These are phyloP conservation scores for Leucosticte australis DNA, from an alignment of 2,113 vertebrate genomes.

Conservation along the genomic window DNA sequence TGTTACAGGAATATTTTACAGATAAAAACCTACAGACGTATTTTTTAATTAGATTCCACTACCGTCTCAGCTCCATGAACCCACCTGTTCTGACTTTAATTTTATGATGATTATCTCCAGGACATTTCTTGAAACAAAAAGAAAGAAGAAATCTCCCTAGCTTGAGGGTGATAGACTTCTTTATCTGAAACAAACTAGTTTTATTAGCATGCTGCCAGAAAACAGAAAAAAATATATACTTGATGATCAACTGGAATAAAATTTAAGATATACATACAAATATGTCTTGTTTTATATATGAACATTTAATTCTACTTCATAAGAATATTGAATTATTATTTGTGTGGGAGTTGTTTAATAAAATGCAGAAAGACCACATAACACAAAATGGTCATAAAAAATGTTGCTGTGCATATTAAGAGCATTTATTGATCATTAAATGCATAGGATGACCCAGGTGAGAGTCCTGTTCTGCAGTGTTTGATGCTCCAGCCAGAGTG, in stretches of 20 bases:
- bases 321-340: not conserved
- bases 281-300: not conserved
- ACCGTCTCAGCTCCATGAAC: rapidly evolving
- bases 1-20: not conserved
- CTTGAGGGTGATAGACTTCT: not conserved
- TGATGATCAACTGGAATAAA: not conserved
- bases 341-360: not conserved
- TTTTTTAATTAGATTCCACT: not conserved
- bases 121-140: not conserved
- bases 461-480: not conserved
- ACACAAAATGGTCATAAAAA: not conserved
- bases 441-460: not conserved
- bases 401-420: not conserved
- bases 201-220: not conserved
- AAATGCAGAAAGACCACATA: not conserved
- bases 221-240: not conserved
- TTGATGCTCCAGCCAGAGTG: not conserved
- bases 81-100: not conserved
- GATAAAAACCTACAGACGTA: not conserved
- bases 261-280: not conserved
- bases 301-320: not conserved
- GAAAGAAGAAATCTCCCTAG: not conserved
- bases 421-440: not conserved
- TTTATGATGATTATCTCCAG: not conserved
- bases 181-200: not conserved